phyloP scores from a whole-genome alignment of 1,140 invertebrate genomes.

The Saxidomus purpurata region DNA sequence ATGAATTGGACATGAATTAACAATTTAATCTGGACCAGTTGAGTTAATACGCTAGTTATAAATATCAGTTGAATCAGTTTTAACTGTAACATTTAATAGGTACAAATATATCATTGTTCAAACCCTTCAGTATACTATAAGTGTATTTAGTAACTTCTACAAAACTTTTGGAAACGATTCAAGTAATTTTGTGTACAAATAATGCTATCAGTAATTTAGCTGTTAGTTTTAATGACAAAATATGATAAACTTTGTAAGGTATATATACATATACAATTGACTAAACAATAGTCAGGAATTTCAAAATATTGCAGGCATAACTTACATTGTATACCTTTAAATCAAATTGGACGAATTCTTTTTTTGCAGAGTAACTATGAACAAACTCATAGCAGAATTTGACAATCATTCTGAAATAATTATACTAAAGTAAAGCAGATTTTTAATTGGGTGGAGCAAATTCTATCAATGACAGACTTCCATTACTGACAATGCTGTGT shows the following conservation, averaged over 20 bases:
- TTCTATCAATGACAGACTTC: too few species aligned
- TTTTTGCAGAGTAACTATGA: background rate
- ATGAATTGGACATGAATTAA: background rate
- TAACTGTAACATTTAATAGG: background rate
- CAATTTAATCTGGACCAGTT: constrained; percentile 1
- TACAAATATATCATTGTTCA: background rate
- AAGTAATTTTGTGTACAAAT: background rate
- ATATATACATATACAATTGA: background rate
- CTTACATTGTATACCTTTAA: constrained; percentile 5
- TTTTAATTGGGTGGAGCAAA: too few species aligned
- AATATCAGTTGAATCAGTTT: constrained; percentile 6
- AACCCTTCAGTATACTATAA: background rate
- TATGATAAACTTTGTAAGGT: constrained; percentile 16
- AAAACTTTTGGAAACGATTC: constrained; percentile 19
- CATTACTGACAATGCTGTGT: too few species aligned
- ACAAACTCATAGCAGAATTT: background rate
- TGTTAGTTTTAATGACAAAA: constrained; percentile 22
- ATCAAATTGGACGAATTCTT: background rate
- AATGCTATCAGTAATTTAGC: constrained; percentile 5
- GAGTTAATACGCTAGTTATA: constrained; percentile 7
- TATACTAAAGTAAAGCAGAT: too few species aligned
- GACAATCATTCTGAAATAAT: too few species aligned
- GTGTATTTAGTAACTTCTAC: background rate
- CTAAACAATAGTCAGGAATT: background rate
- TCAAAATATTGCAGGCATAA: background rate